These are phyloP conservation scores for Neoscelio sp. DNA, from an alignment of 2,888 invertebrate genomes.

Conservation along the genomic window DNA sequence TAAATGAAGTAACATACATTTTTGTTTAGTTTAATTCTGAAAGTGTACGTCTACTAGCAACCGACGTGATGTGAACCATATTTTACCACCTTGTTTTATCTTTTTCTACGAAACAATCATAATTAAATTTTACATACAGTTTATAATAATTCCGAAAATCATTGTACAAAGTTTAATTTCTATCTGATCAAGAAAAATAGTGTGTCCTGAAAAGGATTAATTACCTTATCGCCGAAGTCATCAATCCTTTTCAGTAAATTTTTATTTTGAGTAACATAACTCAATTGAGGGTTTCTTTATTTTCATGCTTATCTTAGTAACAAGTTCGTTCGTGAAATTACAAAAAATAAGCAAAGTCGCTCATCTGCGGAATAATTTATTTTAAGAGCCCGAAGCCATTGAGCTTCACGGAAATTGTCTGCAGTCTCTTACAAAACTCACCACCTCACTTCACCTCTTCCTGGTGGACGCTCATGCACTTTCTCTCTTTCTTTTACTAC, in stretches of 20 bases:
- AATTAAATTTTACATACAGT: no score
- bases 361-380: constrained; percentile 79
- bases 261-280: constrained; percentile 1
- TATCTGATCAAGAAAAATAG: no score
- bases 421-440: constrained; percentile 79
- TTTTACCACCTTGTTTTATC: no score
- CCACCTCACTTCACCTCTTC: constrained; percentile 66
- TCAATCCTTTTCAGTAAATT: not conserved
- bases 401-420: constrained; percentile 80
- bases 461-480: constrained; percentile 53
- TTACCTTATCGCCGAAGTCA: no score
- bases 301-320: constrained; percentile 37
- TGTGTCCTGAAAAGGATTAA: no score
- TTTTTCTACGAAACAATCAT: no score
- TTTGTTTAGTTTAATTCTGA: no score
- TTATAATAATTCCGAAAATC: no score
- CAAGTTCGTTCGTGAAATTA: constrained; percentile 33
- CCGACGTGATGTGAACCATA: no score
- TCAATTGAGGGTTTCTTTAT: constrained; percentile 32
- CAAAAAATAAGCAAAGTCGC: constrained; percentile 78
- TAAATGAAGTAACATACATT: no score
- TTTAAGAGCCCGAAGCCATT: constrained; percentile 78
- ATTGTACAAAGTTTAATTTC: no score
- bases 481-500: constrained; percentile 65
- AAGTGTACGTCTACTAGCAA: no score